phyloP scores from a whole-genome alignment of 2,888 invertebrate species.

The Calameuta idolon region DNA sequence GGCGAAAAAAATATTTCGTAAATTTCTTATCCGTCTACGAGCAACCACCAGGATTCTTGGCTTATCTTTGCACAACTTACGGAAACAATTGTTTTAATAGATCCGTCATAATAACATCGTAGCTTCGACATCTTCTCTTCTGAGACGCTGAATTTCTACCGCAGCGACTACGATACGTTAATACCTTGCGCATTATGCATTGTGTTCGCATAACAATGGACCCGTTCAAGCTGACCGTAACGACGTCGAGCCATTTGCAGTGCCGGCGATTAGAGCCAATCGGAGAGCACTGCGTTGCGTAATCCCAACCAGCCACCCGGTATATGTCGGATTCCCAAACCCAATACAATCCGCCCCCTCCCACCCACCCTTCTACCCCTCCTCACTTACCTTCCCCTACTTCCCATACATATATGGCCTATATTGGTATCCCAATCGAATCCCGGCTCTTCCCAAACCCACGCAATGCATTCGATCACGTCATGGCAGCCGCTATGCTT shows the following conservation, averaged over 20 bases:
- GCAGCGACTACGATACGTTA: neutral
- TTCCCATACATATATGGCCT: conserved; percentile 44
- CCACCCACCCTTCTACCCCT: conserved; percentile 19
- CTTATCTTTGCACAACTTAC: neutral
- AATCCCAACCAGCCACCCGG: conserved; percentile 45
- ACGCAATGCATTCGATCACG: conserved; percentile 40
- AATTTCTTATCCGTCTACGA: neutral
- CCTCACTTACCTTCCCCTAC: conserved; percentile 31
- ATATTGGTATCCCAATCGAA: conserved; percentile 33
- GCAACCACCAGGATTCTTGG: neutral
- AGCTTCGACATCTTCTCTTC: neutral
- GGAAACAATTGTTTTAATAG: neutral
- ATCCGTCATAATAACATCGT: neutral
- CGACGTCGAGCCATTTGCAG: conserved; percentile 50
- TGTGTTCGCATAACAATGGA: conserved; percentile 31
- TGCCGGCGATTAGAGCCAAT: conserved; percentile 51
- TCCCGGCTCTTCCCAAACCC: conserved; percentile 33
- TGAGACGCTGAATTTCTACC: neutral
- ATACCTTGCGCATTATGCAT: conserved; percentile 1
- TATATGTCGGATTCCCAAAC: conserved; percentile 32
- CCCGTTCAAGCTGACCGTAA: conserved; percentile 37
- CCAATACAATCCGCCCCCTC: neutral
- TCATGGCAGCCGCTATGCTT: conserved; percentile 39
- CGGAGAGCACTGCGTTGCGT: conserved; percentile 52
- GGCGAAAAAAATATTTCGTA: neutral